Conservation (phyloP, 1,140 invertebrate species). For the Vanessa atalanta region DNA sequence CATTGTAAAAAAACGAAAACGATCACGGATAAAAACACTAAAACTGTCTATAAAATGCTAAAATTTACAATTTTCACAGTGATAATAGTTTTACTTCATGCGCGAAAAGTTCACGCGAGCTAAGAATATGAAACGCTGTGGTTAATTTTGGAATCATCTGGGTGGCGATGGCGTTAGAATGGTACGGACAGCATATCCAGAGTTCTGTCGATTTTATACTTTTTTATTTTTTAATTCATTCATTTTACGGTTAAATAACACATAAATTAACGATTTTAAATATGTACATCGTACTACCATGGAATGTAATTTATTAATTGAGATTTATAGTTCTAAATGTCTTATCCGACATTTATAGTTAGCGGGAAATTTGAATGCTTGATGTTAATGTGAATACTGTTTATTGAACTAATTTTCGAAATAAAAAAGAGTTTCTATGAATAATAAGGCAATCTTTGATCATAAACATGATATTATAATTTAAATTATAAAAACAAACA, state of each 20-base stretch:
- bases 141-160: constrained; percentile 77
- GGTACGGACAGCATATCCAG: constrained; percentile 42
- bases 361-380: constrained; percentile 17
- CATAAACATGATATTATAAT: too few relatives aligned
- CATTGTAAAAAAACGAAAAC: constrained; percentile 64
- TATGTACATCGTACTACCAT: not conserved
- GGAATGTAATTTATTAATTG: not conserved
- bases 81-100: constrained; percentile 55
- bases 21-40: constrained; percentile 46
- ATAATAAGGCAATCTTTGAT: not conserved
- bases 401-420: not conserved
- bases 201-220: constrained; percentile 41
- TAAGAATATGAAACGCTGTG: constrained; percentile 69
- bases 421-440: not conserved
- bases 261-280: not conserved
- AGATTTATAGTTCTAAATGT: not conserved
- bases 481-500: too few relatives aligned
- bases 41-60: constrained; percentile 36
- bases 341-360: not conserved
- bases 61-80: constrained; percentile 23
- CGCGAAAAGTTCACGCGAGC: constrained; percentile 57
- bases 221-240: constrained; percentile 17
- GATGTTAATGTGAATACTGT: not conserved
- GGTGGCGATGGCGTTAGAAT: constrained; percentile 40
- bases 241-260: not conserved